These are phyloP conservation scores for Colletes collaris DNA, from an alignment of 2,888 invertebrate genomes.

Conservation along the genomic window DNA sequence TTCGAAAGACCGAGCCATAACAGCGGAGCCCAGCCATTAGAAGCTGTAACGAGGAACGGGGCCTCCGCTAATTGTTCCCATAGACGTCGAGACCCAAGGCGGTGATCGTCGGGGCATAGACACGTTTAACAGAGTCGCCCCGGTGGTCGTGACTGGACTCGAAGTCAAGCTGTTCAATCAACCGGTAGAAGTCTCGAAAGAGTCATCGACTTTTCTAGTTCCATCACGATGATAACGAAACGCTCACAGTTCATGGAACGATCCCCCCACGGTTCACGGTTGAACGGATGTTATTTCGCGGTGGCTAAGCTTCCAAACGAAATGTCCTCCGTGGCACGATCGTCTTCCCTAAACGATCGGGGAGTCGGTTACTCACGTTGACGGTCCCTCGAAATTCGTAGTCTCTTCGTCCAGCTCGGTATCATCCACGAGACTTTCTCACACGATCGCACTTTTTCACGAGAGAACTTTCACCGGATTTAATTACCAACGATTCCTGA, in stretches of 20 bases:
- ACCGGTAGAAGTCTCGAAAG: slow-evolving; percentile 47
- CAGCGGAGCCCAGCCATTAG: slow-evolving; percentile 16
- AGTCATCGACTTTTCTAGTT: slow-evolving; percentile 62
- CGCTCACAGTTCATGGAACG: slow-evolving; percentile 34
- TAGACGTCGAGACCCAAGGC: slow-evolving; percentile 40
- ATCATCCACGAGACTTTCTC: no score
- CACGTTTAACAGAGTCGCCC: slow-evolving; percentile 28
- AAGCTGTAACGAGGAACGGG: slow-evolving; percentile 27
- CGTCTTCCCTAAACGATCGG: no score
- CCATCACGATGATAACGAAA: slow-evolving; percentile 24
- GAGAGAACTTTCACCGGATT: background rate
- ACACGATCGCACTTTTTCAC: no score
- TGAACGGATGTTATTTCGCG: slow-evolving; percentile 31
- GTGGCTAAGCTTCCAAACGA: background rate
- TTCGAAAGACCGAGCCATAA: slow-evolving; percentile 31
- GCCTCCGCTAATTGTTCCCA: slow-evolving; percentile 63
- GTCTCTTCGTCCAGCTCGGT: no score
- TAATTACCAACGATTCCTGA: background rate
- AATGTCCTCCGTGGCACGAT: slow-evolving; percentile 1
- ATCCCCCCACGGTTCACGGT: slow-evolving; percentile 41
- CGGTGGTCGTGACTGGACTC: slow-evolving; percentile 51
- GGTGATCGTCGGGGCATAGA: slow-evolving; percentile 27
- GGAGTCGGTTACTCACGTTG: no score
- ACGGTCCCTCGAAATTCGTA: no score
- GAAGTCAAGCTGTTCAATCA: slow-evolving; percentile 43